Evolutionary conservation across 1,140 invertebrate species (phyloP).

Genomic region (Polypedilum pembai): DNA sequence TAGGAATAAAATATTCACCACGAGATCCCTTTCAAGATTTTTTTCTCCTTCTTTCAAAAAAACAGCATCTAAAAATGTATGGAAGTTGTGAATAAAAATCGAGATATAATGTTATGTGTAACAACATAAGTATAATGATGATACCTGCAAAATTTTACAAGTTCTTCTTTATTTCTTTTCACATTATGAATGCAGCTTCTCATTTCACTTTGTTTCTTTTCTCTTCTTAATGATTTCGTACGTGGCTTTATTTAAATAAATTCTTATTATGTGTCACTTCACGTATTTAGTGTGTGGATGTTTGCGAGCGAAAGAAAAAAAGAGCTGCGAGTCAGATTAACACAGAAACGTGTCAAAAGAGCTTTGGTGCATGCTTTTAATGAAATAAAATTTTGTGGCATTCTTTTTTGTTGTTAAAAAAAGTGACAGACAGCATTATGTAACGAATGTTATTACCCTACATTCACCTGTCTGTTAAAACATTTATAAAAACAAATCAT

Average conservation of each 20-base stretch:
- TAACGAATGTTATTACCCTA: too few relatives aligned
- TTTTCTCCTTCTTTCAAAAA: neutral
- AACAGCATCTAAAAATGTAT: neutral
- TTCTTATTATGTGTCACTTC: too few relatives aligned
- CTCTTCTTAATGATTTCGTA: neutral
- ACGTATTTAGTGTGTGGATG: too few relatives aligned
- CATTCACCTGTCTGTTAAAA: too few relatives aligned
- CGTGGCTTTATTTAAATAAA: neutral
- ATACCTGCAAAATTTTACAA: slow-evolving; percentile 4
- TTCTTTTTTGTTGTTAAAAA: too few relatives aligned
- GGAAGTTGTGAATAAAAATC: neutral
- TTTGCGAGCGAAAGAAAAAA: too few relatives aligned
- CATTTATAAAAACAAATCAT: too few relatives aligned
- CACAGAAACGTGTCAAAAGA: too few relatives aligned
- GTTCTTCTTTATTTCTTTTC: neutral
- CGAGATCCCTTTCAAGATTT: neutral
- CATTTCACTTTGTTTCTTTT: neutral
- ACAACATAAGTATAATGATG: slow-evolving; percentile 18
- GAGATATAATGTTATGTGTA: slow-evolving; percentile 11
- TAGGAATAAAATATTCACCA: slow-evolving; percentile 12
- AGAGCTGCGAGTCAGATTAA: too few relatives aligned
- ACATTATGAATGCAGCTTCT: neutral
- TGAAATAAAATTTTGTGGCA: too few relatives aligned
- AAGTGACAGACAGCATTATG: too few relatives aligned
- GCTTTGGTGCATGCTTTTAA: too few relatives aligned